These are phyloP conservation scores for Catalaphyllia jardinei DNA, from an alignment of 64 coral and sea anemone genomes.

Conservation along the genomic window DNA sequence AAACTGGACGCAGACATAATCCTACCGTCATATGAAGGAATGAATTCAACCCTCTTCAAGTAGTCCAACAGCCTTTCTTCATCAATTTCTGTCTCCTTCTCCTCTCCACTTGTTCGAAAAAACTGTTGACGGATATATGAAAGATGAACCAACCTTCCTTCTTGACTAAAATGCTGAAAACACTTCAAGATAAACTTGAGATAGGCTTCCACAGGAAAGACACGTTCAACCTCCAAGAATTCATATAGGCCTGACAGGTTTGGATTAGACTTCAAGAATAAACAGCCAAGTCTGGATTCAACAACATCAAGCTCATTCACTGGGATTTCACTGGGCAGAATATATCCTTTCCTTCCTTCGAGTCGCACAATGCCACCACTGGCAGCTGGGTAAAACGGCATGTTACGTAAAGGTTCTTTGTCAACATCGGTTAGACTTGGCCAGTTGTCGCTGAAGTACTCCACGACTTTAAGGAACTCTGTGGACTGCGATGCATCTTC, in stretches of 20 bases:
- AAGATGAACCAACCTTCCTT: slow-evolving; percentile 34
- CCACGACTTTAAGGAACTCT: not conserved
- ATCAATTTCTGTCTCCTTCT: not conserved
- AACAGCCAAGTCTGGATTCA: slow-evolving; percentile 6
- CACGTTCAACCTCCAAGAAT: not conserved
- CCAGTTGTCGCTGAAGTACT: slow-evolving; percentile 20
- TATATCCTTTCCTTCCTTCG: not conserved
- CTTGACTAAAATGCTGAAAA: slow-evolving; percentile 15
- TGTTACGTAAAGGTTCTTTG: slow-evolving; percentile 11
- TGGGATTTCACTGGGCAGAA: slow-evolving; percentile 20
- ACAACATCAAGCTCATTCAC: slow-evolving; percentile 2
- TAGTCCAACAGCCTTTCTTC: not conserved
- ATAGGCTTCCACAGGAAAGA: slow-evolving; percentile 12
- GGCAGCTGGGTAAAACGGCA: slow-evolving; percentile 24
- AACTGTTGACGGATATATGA: not conserved
- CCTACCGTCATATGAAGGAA: not conserved
- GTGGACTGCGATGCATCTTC: not conserved
- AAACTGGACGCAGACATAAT: slow-evolving; percentile 30
- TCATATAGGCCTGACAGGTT: not conserved
- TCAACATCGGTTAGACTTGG: not conserved
- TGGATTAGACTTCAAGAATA: slow-evolving; percentile 9
- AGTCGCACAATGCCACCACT: not conserved
- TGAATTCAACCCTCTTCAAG: slow-evolving; percentile 23
- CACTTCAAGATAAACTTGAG: slow-evolving; percentile 27
- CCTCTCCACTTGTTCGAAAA: not conserved